Evolutionary conservation across 2,113 vertebrate genomes (phyloP), one percentile per base, ranked within the genome.

Genomic region (Dromiciops gliroides): DNA sequence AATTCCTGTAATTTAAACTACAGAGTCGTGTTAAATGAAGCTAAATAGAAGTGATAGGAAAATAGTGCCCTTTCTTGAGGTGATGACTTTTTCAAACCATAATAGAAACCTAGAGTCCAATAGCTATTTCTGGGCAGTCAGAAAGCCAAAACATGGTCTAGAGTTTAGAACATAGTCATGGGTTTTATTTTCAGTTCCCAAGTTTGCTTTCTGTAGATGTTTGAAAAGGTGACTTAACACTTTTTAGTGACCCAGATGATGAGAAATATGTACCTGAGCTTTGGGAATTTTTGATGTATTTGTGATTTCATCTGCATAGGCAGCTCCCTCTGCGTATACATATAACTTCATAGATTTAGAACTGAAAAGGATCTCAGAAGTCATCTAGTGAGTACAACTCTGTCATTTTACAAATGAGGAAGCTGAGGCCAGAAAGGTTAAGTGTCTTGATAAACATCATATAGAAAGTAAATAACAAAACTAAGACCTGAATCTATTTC

Each of bases 1-100:
- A n/a, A 83, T 83, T 83, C 67, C 67, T 83, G 67, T 83, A 44
- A 83, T 83, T 83, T 91, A 94, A 92, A 89, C 51, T 94, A 49
- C 19, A 53, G 22, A 90, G 37, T 48, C 67, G 48, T 10, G 5
- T 51, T 67, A 92, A 95, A 49, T 92, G 48, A 92, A 97, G 90
- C 51, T 93, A 95, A 95, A 93, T 52, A 94, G 1, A 92, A 92
- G 9, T 60, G 37, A 60, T 60, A 50, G 10, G 51, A 94, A 94
- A 90, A 50, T 89, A 49, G 89, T 83, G 50, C 52, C 48, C 53
- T 3, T 92, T 91, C 50, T 51, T 28, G 56, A 44, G 60, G 8
- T 92, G 47, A 95, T 44, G 91, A 3, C 90, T 96, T 93, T 91
- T 83, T 24, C 3, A 49, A 48, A 52, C 83, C 93, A 47, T 95